Conservation (phyloP, 2,113 vertebrate genomes). For the Phaethon lepturus region DNA sequence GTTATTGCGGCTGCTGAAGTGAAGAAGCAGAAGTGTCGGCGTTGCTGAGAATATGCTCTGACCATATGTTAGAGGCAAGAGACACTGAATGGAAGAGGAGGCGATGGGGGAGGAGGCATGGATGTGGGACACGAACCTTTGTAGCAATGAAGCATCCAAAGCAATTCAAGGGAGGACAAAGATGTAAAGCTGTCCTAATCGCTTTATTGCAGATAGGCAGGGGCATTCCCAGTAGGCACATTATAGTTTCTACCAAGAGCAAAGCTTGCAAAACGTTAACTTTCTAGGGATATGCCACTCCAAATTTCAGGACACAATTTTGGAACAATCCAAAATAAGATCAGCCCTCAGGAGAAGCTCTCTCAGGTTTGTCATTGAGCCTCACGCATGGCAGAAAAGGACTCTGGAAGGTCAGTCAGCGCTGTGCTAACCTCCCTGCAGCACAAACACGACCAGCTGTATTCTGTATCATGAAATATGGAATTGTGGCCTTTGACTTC, state of each 20-base stretch:
- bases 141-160: background rate
- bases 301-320: background rate
- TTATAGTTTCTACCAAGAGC: background rate
- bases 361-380: background rate
- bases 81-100: background rate
- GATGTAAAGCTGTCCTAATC: background rate
- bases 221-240: background rate
- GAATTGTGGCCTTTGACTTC: conserved; percentile 7
- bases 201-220: background rate
- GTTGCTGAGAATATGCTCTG: background rate
- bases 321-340: conserved; percentile 14
- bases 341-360: background rate
- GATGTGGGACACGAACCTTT: background rate
- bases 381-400: background rate
- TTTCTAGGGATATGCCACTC: background rate
- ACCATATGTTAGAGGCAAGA: background rate
- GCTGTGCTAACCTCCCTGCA: background rate
- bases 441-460: background rate
- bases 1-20: background rate
- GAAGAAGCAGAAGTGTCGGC: background rate
- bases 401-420: background rate
- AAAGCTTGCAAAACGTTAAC: conserved; percentile 7
- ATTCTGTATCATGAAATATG: background rate
- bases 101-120: background rate
- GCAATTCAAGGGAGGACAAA: background rate